Base-by-base conservation (phyloP, 1,140 invertebrate genomes). In the Neomicropteryx cornuta region DNA sequence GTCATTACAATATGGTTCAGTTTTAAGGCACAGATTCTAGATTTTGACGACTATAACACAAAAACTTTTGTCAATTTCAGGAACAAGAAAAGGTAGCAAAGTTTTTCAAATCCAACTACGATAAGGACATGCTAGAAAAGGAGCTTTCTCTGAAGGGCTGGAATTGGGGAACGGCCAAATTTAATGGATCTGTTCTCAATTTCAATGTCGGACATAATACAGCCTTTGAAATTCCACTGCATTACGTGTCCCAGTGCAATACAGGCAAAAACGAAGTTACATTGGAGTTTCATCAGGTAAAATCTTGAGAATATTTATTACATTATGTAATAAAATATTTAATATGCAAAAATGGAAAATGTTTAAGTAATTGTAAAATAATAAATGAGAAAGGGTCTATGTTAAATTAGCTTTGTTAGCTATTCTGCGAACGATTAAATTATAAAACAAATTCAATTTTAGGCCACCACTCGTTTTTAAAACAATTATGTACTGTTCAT, bases 211-310 rank as follows among this genome's bases (percentile, higher is more conserved):
- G 90, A 11, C 79, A 80, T 36, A 77, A 83, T 39, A 82, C 86
- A 16, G 87, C 87, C 0, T 99, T 99, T 74, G 96, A 99, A 69
- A 84, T 99, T 50, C 96, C 97, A 0, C 55, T 99, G 2, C 81
- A 83, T 39, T 83, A 98, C 74, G 95, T 99, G 0, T 96, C 91
- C 2, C 90, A 97, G 49, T 95, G 93, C 55, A 91, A 81, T 3
- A 88, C 88, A n/a, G 88, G 89, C 14, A 99, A 99, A 60, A 98
- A 97, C 71, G 97, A 99, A 76, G 90, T 98, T 1, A 96, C 93
- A 5, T 59, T 99, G 19, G 96, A 99, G 61, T 99, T 98, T 60
- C 95, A 99, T 75, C 87, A 91, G 66, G 80, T 83, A 64, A 49
- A 27, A 40, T 42, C 10, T 37, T 29, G 27, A 24, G 33, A 5